Evolutionary conservation across 2,113 vertebrate genomes (phyloP).

Genomic region (Protomyctophum bolini): DNA sequence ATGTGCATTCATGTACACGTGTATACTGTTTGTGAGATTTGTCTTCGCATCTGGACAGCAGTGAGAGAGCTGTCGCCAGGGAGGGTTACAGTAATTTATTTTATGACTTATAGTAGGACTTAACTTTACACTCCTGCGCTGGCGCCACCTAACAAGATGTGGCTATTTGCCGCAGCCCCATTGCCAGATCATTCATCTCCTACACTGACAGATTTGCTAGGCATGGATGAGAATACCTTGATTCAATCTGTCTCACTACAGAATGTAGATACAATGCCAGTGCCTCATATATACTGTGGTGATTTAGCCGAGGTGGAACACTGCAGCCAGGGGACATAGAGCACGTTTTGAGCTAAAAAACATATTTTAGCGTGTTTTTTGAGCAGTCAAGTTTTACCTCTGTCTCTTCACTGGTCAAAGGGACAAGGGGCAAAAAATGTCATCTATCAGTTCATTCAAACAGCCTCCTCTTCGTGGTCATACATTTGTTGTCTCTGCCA

Average conservation of each 20-base stretch:
- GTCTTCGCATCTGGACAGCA: background rate
- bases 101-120: background rate
- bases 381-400: no score
- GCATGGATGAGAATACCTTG: background rate
- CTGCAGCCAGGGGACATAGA: no score
- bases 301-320: background rate
- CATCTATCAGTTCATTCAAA: no score
- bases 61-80: background rate
- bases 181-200: background rate
- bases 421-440: no score
- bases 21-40: background rate
- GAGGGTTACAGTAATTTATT: background rate
- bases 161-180: background rate
- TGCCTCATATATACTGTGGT: background rate
- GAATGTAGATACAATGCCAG: background rate
- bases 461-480: no score
- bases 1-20: no score
- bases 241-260: slow-evolving; percentile 14
- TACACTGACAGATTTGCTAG: slow-evolving; percentile 4
- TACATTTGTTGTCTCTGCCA: no score
- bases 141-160: background rate
- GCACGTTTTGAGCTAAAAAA: no score
- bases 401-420: no score
- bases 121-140: background rate
- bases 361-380: no score